phyloP scores from a whole-genome alignment of 2,113 vertebrate species.

The Xenus cinereus region DNA sequence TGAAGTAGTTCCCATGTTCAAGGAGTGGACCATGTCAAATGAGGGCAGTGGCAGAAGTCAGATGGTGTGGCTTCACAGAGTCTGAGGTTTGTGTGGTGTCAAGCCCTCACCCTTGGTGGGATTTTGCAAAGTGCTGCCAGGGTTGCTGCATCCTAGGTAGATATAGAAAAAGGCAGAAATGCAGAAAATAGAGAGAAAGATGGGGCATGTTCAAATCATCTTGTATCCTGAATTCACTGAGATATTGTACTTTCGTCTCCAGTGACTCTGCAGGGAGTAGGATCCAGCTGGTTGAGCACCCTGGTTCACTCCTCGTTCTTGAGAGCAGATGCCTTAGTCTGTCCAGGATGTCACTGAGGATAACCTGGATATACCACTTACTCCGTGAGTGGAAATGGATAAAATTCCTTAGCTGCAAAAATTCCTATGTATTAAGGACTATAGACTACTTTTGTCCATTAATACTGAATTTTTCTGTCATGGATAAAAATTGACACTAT shows the following conservation, averaged over 20 bases:
- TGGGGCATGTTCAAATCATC: accelerated
- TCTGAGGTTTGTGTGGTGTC: background rate
- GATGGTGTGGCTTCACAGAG: background rate
- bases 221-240: background rate
- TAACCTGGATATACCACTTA: background rate
- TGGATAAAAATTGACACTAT: background rate
- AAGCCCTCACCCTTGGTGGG: background rate
- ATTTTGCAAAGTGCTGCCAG: background rate
- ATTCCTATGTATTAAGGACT: background rate
- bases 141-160: background rate
- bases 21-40: background rate
- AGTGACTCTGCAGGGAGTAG: background rate
- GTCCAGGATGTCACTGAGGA: background rate
- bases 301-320: background rate
- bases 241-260: background rate
- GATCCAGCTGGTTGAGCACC: background rate
- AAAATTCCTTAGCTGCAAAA: background rate
- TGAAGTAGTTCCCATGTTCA: background rate
- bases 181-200: background rate
- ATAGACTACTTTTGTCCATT: background rate
- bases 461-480: background rate
- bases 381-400: background rate
- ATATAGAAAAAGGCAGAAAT: background rate
- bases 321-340: background rate
- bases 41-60: background rate